These are phyloP conservation scores for Melanerpes aurifrons DNA, from an alignment of 2,113 vertebrate species.

Conservation along the genomic window DNA sequence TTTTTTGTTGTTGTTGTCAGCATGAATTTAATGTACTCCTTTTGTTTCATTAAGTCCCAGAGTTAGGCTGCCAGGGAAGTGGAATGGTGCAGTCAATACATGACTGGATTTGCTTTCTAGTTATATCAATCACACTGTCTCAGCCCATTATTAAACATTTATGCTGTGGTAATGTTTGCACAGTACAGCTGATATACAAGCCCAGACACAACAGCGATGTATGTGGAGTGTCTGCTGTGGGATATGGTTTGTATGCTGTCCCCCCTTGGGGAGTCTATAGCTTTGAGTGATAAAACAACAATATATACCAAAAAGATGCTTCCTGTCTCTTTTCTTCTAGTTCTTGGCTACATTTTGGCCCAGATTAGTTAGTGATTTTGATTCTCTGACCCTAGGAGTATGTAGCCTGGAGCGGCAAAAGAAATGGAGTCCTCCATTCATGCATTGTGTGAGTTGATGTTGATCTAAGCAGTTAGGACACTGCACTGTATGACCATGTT, in stretches of 20 bases:
- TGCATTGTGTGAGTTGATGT: not conserved
- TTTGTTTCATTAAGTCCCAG: constrained; percentile 65
- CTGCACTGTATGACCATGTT: not conserved
- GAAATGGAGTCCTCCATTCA: not conserved
- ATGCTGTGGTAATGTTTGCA: constrained; percentile 24
- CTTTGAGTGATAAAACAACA: not conserved
- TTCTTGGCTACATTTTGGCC: not conserved
- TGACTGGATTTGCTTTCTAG: constrained; percentile 45
- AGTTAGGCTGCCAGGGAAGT: constrained; percentile 27
- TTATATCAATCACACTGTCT: constrained; percentile 39
- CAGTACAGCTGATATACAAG: not conserved
- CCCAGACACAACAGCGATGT: not conserved
- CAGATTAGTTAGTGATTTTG: not conserved
- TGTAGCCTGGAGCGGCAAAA: not conserved
- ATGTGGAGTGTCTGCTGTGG: not conserved
- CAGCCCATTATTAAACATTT: constrained; percentile 46
- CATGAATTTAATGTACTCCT: constrained; percentile 63
- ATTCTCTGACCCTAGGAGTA: not conserved
- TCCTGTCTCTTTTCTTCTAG: not conserved
- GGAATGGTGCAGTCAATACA: not conserved
- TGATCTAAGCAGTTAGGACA: not conserved
- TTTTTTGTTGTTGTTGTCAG: constrained; percentile 57
- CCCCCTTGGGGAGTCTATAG: not conserved
- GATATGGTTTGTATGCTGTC: not conserved
- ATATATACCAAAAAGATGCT: not conserved